Evolutionary conservation across 1,140 invertebrate genomes (phyloP), one percentile per base, ranked within the genome.

Genomic region (Lysiphlebus fabarum): DNA sequence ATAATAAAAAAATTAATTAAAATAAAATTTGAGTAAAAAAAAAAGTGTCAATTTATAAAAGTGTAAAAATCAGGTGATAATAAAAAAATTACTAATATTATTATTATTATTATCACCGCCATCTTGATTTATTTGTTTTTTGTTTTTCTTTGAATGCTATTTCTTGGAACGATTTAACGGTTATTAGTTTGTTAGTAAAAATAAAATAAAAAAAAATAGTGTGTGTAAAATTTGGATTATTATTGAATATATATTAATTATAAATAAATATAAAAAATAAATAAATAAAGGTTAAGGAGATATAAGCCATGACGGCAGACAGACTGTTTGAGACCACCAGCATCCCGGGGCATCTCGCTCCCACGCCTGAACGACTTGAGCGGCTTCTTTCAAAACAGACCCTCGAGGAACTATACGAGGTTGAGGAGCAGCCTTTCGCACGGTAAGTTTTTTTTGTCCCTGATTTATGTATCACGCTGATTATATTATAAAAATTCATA

Each of bases 371-470:
- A 62, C 67, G 77, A 64, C 69, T 80, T 54, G 76, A 79, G 73
- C 75, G 76, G 70, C 71, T 81, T 61, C 75, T 81, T 65, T 77
- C 77, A 65, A 79, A 78, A 65, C 73, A 76, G 68, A 77, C 73
- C 61, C 78, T 81, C 67, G 78, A 80, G 68, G 72, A 80, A 47
- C 78, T 80, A 47, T 81, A 81, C 69, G 77, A 80, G 64, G 80
- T 81, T 64, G 80, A 81, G 71, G 77, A 81, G 70, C 78, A 80
- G 64, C 80, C 80, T 66, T 81, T 81, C 71, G 80, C 80, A 70
- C 73, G 80, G 80, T 81, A 69, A 77, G 67, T 57, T 59, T 56
- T 44, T 57, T 59, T 56, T 44, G 7, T 42, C 36, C 11, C 43
- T 38, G 14, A 43, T 58, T 62, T 44, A 37, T 51, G 49, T 47